Conservation (phyloP, 2,797 vertebrate species). For the Micropoecilia bifurca region DNA sequence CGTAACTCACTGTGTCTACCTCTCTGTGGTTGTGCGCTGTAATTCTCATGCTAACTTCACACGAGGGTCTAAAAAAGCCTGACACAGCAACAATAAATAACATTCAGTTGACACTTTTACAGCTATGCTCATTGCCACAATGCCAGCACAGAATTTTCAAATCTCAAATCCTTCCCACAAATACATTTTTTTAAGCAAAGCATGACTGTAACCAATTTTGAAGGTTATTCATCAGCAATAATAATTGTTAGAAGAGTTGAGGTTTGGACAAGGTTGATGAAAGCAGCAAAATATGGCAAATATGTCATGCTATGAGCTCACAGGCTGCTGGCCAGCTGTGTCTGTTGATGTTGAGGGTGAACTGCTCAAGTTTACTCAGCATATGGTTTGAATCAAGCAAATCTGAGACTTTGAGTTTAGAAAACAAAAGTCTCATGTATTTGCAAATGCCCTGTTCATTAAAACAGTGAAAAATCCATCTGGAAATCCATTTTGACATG, state of each 20-base stretch:
- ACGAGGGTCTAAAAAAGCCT: slow-evolving; percentile 16
- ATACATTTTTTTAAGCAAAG: background rate
- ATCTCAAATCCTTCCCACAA: slow-evolving; percentile 31
- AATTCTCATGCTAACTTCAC: slow-evolving; percentile 48
- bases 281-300: slow-evolving; percentile 55
- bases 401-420: slow-evolving; percentile 51
- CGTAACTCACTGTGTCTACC: slow-evolving; percentile 63
- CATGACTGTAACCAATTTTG: slow-evolving; percentile 30
- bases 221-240: slow-evolving; percentile 54
- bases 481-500: slow-evolving; percentile 43
- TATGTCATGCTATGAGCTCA: slow-evolving; percentile 67
- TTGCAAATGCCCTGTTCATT: slow-evolving; percentile 55
- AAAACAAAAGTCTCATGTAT: slow-evolving; percentile 56
- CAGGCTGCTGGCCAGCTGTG: slow-evolving; percentile 63
- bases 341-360: slow-evolving; percentile 53
- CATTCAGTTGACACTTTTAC: slow-evolving; percentile 40
- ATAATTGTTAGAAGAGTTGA: slow-evolving; percentile 48
- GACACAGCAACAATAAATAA: slow-evolving; percentile 43
- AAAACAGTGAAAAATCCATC: slow-evolving; percentile 45
- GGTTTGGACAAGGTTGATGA: slow-evolving; percentile 43
- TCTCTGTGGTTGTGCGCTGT: slow-evolving; percentile 33
- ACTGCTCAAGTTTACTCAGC: slow-evolving; percentile 56
- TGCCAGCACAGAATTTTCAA: slow-evolving; percentile 40
- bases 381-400: slow-evolving; percentile 70
- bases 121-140: slow-evolving; percentile 41